Evolutionary conservation across 2,888 invertebrate genomes (phyloP).

Genomic region (Polydrusus tereticollis): DNA sequence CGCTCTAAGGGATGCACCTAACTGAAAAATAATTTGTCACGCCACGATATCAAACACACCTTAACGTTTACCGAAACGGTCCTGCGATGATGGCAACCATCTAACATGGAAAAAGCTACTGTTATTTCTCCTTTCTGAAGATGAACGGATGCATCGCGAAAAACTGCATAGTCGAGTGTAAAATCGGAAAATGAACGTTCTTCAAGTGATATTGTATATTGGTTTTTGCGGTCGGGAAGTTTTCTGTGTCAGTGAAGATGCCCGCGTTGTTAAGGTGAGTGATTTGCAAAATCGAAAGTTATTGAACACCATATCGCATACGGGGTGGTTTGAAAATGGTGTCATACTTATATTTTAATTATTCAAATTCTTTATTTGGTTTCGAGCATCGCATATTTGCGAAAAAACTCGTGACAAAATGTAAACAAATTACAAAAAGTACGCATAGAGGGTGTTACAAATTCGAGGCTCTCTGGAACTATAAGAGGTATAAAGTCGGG

Average conservation of each 20-base stretch:
- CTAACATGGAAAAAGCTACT: conserved; percentile 50
- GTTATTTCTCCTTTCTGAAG: conserved; percentile 49
- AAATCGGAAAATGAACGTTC: conserved; percentile 23
- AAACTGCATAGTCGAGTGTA: neutral
- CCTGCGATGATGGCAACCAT: neutral
- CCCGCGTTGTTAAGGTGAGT: conserved; percentile 16
- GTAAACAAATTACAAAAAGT: too few relatives aligned
- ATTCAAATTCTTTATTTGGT: too few relatives aligned
- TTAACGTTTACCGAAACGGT: conserved; percentile 54
- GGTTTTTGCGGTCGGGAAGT: conserved; percentile 20
- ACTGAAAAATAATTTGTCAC: conserved; percentile 66
- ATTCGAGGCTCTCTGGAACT: too few relatives aligned
- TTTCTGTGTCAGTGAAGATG: conserved; percentile 33
- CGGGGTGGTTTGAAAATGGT: too few relatives aligned
- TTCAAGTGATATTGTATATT: neutral
- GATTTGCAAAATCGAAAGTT: conserved; percentile 5
- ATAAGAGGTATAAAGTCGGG: too few relatives aligned
- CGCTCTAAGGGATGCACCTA: conserved; percentile 60
- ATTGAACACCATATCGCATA: neutral
- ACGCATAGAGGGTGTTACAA: too few relatives aligned
- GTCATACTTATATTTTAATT: too few relatives aligned
- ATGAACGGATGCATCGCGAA: conserved; percentile 36
- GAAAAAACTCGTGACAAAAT: too few relatives aligned
- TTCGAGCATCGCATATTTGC: too few relatives aligned
- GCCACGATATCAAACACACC: conserved; percentile 62